Percentiles rank a stretch among this genome's conserved stretches.
Evolutionary conservation across 2,888 invertebrate genomes (phyloP).

Genomic region (Rambutsinella grinnellia): DNA sequence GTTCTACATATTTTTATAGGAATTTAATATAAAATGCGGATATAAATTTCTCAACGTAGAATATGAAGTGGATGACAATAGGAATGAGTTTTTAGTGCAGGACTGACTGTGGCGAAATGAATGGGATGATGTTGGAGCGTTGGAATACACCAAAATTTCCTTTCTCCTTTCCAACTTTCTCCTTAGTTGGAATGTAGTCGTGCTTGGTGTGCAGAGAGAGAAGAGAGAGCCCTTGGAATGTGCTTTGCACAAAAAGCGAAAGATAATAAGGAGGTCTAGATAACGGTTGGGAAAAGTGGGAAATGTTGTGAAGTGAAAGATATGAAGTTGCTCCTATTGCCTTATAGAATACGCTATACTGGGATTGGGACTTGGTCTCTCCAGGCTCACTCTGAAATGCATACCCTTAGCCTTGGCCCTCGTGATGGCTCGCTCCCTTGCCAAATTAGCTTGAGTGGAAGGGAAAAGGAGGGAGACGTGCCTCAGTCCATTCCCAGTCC

Average conservation of each 20-base stretch:
- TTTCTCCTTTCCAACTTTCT: no score
- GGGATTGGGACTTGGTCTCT: neutral
- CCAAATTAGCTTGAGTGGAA: conserved; percentile 48
- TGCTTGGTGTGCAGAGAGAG: no score
- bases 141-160: no score
- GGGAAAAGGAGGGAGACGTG: neutral
- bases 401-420: conserved; percentile 58
- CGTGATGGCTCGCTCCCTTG: conserved; percentile 50
- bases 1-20: no score
- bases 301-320: no score
- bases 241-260: neutral
- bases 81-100: neutral
- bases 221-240: no score
- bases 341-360: neutral
- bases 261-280: no score
- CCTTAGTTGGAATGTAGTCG: neutral
- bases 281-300: no score
- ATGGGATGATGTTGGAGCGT: no score
- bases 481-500: conserved; percentile 26
- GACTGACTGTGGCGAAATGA: neutral
- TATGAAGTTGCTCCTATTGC: neutral
- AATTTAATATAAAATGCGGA: no score
- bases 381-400: neutral
- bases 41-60: no score
- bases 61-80: neutral